Percentiles rank a stretch among this genome's conserved stretches.
phyloP scores from a whole-genome alignment of 2,113 vertebrate genomes.

The Poecile atricapillus region DNA sequence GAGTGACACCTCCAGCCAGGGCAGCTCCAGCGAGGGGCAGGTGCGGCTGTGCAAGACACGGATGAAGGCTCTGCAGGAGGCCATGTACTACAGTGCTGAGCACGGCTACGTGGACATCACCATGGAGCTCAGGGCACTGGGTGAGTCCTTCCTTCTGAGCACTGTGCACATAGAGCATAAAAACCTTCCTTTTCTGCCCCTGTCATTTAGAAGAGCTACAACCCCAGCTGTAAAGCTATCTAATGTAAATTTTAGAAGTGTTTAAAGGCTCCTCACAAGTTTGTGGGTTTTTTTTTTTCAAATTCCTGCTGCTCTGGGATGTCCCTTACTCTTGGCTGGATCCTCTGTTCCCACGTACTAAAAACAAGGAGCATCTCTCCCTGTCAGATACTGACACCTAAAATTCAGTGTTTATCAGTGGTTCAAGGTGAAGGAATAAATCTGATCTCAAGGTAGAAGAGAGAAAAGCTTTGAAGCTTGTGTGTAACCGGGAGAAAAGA shows the following conservation, averaged over 20 bases:
- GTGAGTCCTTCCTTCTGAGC: slow-evolving; percentile 60
- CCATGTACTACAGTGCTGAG: slow-evolving; percentile 95
- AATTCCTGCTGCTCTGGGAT: background rate
- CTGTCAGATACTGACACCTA: background rate
- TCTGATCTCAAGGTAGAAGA: background rate
- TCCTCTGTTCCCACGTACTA: background rate
- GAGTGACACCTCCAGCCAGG: slow-evolving; percentile 74
- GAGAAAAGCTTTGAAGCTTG: background rate
- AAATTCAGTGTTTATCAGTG: background rate
- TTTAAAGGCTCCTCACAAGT: background rate
- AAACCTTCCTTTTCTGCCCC: background rate
- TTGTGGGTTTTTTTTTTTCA: background rate
- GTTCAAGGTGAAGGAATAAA: background rate
- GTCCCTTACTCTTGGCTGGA: background rate
- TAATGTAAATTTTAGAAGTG: background rate
- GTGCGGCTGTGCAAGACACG: slow-evolving; percentile 85
- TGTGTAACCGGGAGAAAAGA: background rate
- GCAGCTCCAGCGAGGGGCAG: slow-evolving; percentile 71
- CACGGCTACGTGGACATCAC: slow-evolving; percentile 97
- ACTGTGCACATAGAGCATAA: fast-evolving
- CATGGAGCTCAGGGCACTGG: slow-evolving; percentile 90
- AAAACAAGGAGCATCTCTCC: background rate
- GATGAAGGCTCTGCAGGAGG: slow-evolving; percentile 93
- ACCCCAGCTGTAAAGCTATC: background rate
- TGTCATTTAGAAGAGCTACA: background rate